A percentile compares a stretch with the other conserved stretches of the same genome.
Evolutionary conservation across 2,797 vertebrate genomes (phyloP).

Genomic region (Mustela erminea): DNA sequence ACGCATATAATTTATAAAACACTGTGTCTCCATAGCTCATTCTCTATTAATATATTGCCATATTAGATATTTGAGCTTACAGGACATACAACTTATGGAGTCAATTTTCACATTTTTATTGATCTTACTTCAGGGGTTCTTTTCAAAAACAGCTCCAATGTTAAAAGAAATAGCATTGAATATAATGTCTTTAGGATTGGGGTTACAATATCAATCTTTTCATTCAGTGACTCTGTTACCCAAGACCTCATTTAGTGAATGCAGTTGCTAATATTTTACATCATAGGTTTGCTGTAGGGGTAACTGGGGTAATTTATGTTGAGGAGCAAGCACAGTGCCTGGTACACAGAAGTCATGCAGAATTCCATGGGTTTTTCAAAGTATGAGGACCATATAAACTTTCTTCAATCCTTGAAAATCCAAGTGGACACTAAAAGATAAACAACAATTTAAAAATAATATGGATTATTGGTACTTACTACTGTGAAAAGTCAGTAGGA

Average conservation of each 20-base stretch:
- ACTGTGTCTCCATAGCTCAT: background rate
- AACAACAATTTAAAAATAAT: background rate
- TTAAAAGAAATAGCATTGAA: background rate
- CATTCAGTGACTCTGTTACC: background rate
- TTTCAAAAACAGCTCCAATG: background rate
- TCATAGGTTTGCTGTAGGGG: background rate
- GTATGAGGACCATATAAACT: background rate
- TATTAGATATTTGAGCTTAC: background rate
- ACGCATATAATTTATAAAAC: background rate
- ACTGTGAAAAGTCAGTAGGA: background rate
- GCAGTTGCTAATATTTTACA: background rate
- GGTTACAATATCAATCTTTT: background rate
- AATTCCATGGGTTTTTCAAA: background rate
- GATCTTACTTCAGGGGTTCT: background rate
- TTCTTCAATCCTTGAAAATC: background rate
- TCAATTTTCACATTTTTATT: background rate
- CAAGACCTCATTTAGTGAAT: conserved; percentile 26
- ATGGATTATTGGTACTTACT: background rate
- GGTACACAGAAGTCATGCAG: background rate
- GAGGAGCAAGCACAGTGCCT: background rate
- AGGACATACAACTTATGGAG: background rate
- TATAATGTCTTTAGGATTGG: background rate
- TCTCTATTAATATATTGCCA: background rate
- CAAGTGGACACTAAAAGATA: background rate
- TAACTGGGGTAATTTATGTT: background rate